Conservation (phyloP, 2,113 vertebrate species). For the Solea senegalensis region DNA sequence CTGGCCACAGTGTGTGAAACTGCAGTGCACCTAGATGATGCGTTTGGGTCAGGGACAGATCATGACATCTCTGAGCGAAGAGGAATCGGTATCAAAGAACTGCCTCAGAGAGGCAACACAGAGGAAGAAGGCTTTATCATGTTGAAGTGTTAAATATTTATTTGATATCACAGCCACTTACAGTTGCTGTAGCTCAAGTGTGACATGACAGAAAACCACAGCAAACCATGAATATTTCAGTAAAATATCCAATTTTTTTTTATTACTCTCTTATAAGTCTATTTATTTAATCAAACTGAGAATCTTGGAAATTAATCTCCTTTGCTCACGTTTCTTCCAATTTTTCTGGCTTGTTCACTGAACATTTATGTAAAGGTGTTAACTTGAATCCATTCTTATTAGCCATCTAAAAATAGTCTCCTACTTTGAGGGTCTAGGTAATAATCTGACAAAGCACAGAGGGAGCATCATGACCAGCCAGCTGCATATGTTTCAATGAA, state of each 20-base stretch:
- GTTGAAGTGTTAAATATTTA: slow-evolving; percentile 70
- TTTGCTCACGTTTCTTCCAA: slow-evolving; percentile 31
- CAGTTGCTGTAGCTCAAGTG: slow-evolving; percentile 53
- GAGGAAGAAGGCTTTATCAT: slow-evolving; percentile 60
- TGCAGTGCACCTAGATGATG: slow-evolving; percentile 34
- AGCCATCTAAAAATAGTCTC: slow-evolving; percentile 74
- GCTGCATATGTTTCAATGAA: slow-evolving; percentile 49
- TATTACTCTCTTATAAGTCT: slow-evolving; percentile 9
- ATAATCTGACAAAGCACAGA: slow-evolving; percentile 68
- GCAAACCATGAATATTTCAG: slow-evolving; percentile 56
- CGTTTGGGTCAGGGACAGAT: slow-evolving; percentile 59
- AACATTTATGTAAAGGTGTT: slow-evolving; percentile 63
- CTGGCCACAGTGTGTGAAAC: slow-evolving; percentile 48
- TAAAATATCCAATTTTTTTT: slow-evolving; percentile 40
- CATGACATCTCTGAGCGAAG: slow-evolving; percentile 52
- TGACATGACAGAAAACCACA: slow-evolving; percentile 59
- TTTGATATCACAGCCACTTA: slow-evolving; percentile 65
- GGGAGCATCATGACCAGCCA: slow-evolving; percentile 62
- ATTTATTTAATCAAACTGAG: slow-evolving; percentile 44
- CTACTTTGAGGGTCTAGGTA: slow-evolving; percentile 56
- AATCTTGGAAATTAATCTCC: slow-evolving; percentile 54
- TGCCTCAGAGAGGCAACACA: slow-evolving; percentile 46
- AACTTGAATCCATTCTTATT: slow-evolving; percentile 76
- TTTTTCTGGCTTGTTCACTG: slow-evolving; percentile 36
- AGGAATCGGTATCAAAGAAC: slow-evolving; percentile 60